Evolutionary conservation across 2,113 vertebrate species (phyloP).

Genomic region (Jacana jacana): DNA sequence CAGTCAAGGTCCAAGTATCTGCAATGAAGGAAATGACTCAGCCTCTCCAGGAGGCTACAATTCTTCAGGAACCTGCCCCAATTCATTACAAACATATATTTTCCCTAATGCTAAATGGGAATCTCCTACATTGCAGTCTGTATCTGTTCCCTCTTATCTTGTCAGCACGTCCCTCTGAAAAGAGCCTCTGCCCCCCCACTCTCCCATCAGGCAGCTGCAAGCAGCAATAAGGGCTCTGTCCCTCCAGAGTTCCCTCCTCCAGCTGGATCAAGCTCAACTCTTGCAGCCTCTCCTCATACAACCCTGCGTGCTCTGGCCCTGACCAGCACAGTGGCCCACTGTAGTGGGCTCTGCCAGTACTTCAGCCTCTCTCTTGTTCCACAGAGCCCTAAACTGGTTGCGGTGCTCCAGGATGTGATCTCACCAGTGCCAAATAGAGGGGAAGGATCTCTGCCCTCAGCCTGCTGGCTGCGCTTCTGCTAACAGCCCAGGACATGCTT

Average conservation of each 20-base stretch:
- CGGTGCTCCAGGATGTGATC: not conserved
- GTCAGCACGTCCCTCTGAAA: not conserved
- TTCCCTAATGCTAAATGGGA: not conserved
- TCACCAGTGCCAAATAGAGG: not conserved
- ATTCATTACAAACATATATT: not conserved
- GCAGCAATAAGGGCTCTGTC: not conserved
- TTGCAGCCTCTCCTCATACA: not conserved
- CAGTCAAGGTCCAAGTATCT: not conserved
- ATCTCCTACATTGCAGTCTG: not conserved
- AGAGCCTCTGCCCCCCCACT: not conserved
- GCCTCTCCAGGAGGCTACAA: not conserved
- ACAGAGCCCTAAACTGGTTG: not conserved
- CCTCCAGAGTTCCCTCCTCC: not conserved
- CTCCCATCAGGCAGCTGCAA: not conserved
- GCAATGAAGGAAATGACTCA: not conserved
- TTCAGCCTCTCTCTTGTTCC: not conserved
- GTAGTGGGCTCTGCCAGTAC: not conserved
- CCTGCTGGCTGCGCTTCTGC: not conserved
- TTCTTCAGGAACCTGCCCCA: not conserved
- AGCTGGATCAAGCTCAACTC: not conserved
- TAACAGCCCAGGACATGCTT: not conserved
- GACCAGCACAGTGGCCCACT: too few species aligned
- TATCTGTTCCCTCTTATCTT: not conserved
- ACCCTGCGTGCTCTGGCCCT: not conserved
- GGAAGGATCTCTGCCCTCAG: not conserved